Conservation (phyloP, 2,113 vertebrate genomes). For the Chelonoidis abingdonii region DNA sequence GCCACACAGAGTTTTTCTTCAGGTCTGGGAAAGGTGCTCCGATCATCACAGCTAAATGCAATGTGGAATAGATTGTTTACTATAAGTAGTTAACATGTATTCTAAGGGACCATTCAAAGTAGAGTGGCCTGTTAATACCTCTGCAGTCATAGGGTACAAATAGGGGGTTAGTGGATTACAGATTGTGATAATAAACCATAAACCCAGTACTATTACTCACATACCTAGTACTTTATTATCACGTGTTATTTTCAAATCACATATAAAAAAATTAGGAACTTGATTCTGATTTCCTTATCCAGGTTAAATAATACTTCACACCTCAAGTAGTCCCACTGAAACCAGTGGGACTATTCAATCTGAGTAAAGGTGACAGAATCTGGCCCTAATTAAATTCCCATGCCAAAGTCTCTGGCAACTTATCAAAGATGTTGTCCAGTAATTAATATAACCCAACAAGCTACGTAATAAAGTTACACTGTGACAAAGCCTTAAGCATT, state of each 20-base stretch:
- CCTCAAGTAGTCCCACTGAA: background rate
- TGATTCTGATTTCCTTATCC: background rate
- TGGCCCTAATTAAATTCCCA: background rate
- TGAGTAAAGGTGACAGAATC: background rate
- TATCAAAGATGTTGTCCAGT: background rate
- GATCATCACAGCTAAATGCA: background rate
- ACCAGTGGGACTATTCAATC: background rate
- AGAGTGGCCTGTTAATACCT: too few relatives aligned
- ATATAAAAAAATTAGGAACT: background rate
- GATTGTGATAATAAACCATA: background rate
- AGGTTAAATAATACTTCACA: background rate
- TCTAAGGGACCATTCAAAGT: background rate
- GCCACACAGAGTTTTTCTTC: background rate
- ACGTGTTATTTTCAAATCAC: slow-evolving; percentile 15
- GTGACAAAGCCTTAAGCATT: background rate
- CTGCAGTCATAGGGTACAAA: background rate
- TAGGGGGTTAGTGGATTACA: background rate
- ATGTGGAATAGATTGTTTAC: background rate
- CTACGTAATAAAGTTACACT: background rate
- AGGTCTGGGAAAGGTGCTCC: background rate
- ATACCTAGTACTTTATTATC: background rate
- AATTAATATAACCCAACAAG: background rate
- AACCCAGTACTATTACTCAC: background rate
- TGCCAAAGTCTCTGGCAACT: background rate
- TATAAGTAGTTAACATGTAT: background rate